Evolutionary conservation across 1,140 invertebrate genomes (phyloP).

Genomic region (Neodiprion pinetum): DNA sequence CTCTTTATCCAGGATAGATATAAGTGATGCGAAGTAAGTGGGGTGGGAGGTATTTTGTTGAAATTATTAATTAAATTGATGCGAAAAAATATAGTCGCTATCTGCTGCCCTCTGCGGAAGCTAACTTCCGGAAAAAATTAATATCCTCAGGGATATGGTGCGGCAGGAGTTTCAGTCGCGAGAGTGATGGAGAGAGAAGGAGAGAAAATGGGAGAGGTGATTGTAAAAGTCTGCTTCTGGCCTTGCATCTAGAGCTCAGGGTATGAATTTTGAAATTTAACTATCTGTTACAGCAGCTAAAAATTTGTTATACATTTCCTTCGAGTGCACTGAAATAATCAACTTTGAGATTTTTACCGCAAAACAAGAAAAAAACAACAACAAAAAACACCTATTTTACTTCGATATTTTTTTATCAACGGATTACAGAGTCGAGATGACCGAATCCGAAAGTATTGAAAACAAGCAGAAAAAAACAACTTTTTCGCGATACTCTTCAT

Average conservation of each 20-base stretch:
- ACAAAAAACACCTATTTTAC: too few relatives aligned
- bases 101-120: conserved; percentile 23
- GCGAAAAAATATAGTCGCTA: conserved; percentile 23
- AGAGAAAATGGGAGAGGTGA: conserved; percentile 14
- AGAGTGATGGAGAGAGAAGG: too few relatives aligned
- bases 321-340: background rate
- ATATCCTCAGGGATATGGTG: conserved; percentile 36
- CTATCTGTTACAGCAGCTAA: background rate
- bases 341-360: too few relatives aligned
- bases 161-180: background rate
- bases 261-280: background rate
- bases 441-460: too few relatives aligned
- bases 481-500: too few relatives aligned
- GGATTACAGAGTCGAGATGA: too few relatives aligned
- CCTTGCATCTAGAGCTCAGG: conserved; percentile 38
- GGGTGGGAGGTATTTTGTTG: conserved; percentile 21
- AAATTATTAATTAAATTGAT: conserved; percentile 28
- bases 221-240: conserved; percentile 42
- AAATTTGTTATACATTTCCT: background rate
- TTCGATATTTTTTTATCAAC: too few relatives aligned
- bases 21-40: background rate
- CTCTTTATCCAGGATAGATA: background rate
- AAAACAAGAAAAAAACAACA: too few relatives aligned
- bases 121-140: conserved; percentile 52
- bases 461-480: too few relatives aligned